Percentiles rank a stretch among this genome's conserved stretches.
These are phyloP conservation scores for Leptinotarsa defecta DNA, from an alignment of 1,140 invertebrate genomes.

Conservation along the genomic window DNA sequence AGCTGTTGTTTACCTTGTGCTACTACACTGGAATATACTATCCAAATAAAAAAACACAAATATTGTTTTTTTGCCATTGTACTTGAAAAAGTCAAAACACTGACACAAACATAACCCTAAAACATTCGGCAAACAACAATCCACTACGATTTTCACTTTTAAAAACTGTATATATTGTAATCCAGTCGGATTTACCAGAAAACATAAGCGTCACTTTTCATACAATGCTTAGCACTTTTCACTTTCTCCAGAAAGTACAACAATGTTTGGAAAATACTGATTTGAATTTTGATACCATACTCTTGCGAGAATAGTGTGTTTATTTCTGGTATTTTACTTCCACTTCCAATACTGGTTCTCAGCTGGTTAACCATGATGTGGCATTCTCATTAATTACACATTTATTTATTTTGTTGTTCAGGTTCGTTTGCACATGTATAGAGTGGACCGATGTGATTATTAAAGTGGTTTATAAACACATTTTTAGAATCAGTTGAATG, in stretches of 20 bases:
- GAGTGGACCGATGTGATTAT: neutral
- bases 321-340: neutral
- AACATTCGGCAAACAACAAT: neutral
- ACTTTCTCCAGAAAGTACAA: neutral
- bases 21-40: constrained; percentile 25
- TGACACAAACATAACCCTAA: neutral
- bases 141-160: neutral
- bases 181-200: neutral
- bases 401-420: constrained; percentile 15
- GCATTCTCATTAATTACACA: constrained; percentile 25
- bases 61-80: neutral
- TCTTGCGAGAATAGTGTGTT: constrained; percentile 3
- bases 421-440: constrained; percentile 7
- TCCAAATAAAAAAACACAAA: constrained; percentile 23
- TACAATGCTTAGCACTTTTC: neutral
- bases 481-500: no score
- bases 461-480: neutral
- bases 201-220: constrained; percentile 4
- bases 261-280: neutral
- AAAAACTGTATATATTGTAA: neutral
- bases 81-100: neutral
- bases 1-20: constrained; percentile 31
- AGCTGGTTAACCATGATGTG: constrained; percentile 21
- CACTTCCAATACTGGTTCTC: neutral
- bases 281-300: neutral